phyloP scores from a whole-genome alignment of 2,888 invertebrate genomes.

The Diogma glabrata region DNA sequence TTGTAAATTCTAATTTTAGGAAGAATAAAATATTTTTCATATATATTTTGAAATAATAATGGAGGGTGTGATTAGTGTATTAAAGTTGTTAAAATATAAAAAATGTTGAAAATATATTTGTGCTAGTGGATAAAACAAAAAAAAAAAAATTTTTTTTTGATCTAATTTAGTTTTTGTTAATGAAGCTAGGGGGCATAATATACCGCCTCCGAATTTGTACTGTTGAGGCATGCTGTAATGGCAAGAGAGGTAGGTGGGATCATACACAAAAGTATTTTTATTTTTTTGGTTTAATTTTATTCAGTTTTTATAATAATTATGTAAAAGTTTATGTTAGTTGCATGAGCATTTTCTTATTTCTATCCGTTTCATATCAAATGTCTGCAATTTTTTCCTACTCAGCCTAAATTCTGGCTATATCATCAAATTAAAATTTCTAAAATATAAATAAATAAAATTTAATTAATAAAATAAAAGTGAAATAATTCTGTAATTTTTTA shows the following conservation, averaged over 20 bases:
- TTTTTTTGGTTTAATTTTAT: too few species aligned
- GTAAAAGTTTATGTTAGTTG: too few species aligned
- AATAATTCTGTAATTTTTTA: too few species aligned
- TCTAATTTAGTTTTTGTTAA: conserved; percentile 21
- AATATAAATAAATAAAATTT: too few species aligned
- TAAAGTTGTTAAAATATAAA: conserved; percentile 7
- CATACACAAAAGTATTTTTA: too few species aligned
- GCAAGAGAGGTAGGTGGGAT: conserved; percentile 40
- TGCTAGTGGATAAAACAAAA: conserved; percentile 1
- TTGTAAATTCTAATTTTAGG: conserved; percentile 1
- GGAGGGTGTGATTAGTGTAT: conserved; percentile 25
- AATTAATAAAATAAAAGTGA: too few species aligned
- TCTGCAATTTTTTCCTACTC: too few species aligned
- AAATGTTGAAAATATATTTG: conserved; percentile 9
- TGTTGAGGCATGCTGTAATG: conserved; percentile 40
- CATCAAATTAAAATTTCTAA: too few species aligned
- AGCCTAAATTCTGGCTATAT: too few species aligned
- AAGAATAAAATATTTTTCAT: not conserved
- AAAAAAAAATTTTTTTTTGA: conserved; percentile 2
- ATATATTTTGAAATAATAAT: conserved; percentile 11
- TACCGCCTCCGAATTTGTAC: conserved; percentile 36
- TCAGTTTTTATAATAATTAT: too few species aligned
- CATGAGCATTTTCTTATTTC: too few species aligned
- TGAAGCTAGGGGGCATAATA: conserved; percentile 31
- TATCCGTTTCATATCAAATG: too few species aligned